phyloP scores from a whole-genome alignment of 2,113 vertebrate species.

The Bucco capensis region DNA sequence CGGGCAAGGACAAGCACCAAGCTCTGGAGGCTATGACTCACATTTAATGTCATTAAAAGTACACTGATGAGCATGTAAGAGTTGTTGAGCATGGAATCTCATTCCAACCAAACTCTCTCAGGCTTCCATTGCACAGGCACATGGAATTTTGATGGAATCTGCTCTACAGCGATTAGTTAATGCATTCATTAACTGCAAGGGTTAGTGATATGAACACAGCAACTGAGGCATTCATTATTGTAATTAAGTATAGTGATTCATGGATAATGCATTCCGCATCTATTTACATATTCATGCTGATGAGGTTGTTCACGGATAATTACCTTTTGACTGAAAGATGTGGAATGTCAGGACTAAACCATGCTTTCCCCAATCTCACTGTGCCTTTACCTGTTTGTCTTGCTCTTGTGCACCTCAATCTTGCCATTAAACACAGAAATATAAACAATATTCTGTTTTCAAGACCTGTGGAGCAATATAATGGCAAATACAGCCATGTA shows the following conservation, averaged over 20 bases:
- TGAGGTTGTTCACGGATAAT: slow-evolving; percentile 41
- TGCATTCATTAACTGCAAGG: slow-evolving; percentile 59
- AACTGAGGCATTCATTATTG: slow-evolving; percentile 66
- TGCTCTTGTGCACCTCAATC: not conserved
- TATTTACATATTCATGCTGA: slow-evolving; percentile 62
- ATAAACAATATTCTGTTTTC: not conserved
- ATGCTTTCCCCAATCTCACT: not conserved
- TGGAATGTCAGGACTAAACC: not conserved
- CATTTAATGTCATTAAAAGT: slow-evolving; percentile 30
- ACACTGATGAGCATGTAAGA: slow-evolving; percentile 37
- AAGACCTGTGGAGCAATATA: not conserved
- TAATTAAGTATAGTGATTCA: slow-evolving; percentile 62
- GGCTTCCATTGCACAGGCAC: not conserved
- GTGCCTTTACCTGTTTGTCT: not conserved
- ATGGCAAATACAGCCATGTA: not conserved
- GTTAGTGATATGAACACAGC: slow-evolving; percentile 39
- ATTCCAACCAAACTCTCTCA: slow-evolving; percentile 37
- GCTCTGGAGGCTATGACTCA: not conserved
- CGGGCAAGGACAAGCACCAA: slow-evolving; percentile 6
- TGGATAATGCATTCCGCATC: slow-evolving; percentile 57
- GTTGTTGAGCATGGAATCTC: slow-evolving; percentile 39
- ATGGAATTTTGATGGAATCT: slow-evolving; percentile 33
- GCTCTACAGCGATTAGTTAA: slow-evolving; percentile 33
- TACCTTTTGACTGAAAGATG: slow-evolving; percentile 34
- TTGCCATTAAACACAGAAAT: not conserved